phyloP scores from a whole-genome alignment of 1,140 invertebrate genomes.

The Nasonia vitripennis region DNA sequence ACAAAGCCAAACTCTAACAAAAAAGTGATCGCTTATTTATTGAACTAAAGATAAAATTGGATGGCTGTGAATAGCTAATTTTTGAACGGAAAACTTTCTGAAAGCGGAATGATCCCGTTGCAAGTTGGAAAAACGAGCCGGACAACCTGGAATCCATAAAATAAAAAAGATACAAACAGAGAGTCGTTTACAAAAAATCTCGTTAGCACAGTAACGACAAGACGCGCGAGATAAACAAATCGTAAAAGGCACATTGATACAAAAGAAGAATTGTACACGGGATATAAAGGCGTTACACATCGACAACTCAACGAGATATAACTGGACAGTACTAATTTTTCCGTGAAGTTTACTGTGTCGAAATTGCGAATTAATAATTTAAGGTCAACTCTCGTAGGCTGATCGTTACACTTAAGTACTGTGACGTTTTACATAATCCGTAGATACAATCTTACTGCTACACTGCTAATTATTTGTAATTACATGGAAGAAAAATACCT shows the following conservation, averaged over 20 bases:
- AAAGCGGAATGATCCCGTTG: not conserved
- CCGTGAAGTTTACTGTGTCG: not conserved
- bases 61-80: not conserved
- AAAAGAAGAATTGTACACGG: constrained; percentile 20
- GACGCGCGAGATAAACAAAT: not conserved
- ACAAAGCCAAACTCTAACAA: not conserved
- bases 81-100: not conserved
- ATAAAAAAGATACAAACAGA: constrained; percentile 7
- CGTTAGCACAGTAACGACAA: constrained; percentile 1
- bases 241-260: constrained; percentile 18
- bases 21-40: constrained; percentile 7
- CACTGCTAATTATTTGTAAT: not conserved
- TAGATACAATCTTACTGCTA: not conserved
- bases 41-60: not conserved
- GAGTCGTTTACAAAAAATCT: constrained; percentile 28
- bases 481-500: not conserved
- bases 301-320: not conserved
- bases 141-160: constrained; percentile 26
- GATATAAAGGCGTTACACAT: constrained; percentile 14
- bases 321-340: constrained; percentile 20
- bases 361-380: not conserved
- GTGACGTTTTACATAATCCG: not conserved
- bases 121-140: constrained; percentile 51
- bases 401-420: not conserved
- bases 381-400: not conserved